These are phyloP conservation scores for Synergus laeviventris DNA, from an alignment of 2,888 invertebrate species.

Conservation along the genomic window DNA sequence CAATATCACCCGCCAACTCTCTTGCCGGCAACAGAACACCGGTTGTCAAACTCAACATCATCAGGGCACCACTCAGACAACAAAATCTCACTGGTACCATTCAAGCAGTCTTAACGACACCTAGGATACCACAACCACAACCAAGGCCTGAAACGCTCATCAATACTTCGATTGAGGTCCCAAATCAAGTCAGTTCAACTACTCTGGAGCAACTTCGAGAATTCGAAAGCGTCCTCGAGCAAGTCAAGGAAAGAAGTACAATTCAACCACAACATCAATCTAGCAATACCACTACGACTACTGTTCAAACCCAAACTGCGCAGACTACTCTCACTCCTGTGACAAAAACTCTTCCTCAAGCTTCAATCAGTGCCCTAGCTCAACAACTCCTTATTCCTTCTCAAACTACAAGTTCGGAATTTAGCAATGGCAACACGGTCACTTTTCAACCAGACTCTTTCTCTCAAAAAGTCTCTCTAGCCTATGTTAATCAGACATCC, in stretches of 20 bases:
- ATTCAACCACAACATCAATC: slow-evolving; percentile 77
- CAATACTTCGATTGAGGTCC: slow-evolving; percentile 67
- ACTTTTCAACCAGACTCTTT: slow-evolving; percentile 62
- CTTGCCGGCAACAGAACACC: slow-evolving; percentile 69
- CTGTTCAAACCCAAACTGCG: slow-evolving; percentile 68
- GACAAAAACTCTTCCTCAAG: slow-evolving; percentile 54
- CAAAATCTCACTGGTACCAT: slow-evolving; percentile 67
- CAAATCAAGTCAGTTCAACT: slow-evolving; percentile 81
- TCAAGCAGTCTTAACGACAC: slow-evolving; percentile 67
- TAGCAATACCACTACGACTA: slow-evolving; percentile 58
- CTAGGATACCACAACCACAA: slow-evolving; percentile 76
- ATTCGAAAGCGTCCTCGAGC: slow-evolving; percentile 88
- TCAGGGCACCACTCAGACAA: slow-evolving; percentile 65
- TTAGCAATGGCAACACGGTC: slow-evolving; percentile 64
- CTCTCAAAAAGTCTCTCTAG: slow-evolving; percentile 77
- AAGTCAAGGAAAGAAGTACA: slow-evolving; percentile 86
- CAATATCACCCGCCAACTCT: slow-evolving; percentile 69
- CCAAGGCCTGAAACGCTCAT: slow-evolving; percentile 61
- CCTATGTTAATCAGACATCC: slow-evolving; percentile 77
- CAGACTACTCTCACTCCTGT: slow-evolving; percentile 63
- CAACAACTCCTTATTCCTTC: slow-evolving; percentile 71
- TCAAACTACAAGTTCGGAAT: slow-evolving; percentile 62
- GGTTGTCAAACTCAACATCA: slow-evolving; percentile 73
- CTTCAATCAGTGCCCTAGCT: slow-evolving; percentile 62
- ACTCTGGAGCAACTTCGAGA: slow-evolving; percentile 87